Evolutionary conservation across 1,140 invertebrate genomes (phyloP), one percentile per base, ranked within the genome.

Genomic region (Galleria mellonella): DNA sequence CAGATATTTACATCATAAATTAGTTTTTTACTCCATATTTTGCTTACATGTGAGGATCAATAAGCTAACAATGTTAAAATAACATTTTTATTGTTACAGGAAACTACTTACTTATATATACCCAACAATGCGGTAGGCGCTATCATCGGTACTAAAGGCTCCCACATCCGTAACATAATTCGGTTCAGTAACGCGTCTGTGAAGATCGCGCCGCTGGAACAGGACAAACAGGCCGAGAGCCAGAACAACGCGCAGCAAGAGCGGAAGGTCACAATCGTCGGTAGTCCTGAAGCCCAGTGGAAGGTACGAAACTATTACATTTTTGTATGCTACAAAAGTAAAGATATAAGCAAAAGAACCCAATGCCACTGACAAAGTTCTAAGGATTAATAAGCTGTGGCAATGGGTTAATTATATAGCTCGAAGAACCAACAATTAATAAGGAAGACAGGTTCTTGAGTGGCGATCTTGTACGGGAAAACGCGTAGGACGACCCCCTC

Each of bases 111-210:
- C 76, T 88, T 99, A 43, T 99, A 98, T 87, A 97, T 99, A 87
- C 98, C 98, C 17, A 98, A 98, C 73, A 96, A 95, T 71, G 96
- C 96, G 39, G 97, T 99, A 11, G 98, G 98, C 32, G 97, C 97
- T 36, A 97, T 98, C 33, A 99, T 99, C 64, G 98, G 98, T 42
- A 97, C 96, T 9, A 98, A 97, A 45, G 97, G 97, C 15, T 94
- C 94, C 1, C 95, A 98, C 79, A 99, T 99, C 58, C 93, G 97
- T 52, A 98, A 97, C 77, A 98, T 99, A 54, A 99, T 98, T 67
- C 92, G 96, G 65, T 96, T 97, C 81, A 98, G 97, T 54, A 96
- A 95, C 51, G 97, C 97, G 35, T 95, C 94, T 43, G 95, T 99
- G 0, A 97, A 97, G 82, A 97, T 97, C 51, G 94, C 96, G 3